Evolutionary conservation across 1,140 invertebrate species (phyloP).

Genomic region (Anagrus nilaparvatae): DNA sequence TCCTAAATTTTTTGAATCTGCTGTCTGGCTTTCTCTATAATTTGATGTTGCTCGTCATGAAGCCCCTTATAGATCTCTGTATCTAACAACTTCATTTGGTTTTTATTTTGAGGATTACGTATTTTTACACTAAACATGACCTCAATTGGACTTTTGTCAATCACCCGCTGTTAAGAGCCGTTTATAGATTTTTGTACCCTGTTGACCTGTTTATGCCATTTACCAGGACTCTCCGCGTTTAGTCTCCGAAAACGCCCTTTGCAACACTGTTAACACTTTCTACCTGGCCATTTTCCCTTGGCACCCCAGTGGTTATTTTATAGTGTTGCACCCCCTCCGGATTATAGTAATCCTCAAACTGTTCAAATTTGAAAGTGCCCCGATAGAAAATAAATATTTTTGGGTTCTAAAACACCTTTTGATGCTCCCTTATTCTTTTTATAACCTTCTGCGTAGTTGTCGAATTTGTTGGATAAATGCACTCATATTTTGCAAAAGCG

Average conservation of each 20-base stretch:
- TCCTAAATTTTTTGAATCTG: slow-evolving; percentile 19
- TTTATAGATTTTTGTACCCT: slow-evolving; percentile 26
- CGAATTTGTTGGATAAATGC: no score
- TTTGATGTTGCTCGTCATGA: slow-evolving; percentile 3
- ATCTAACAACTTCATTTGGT: slow-evolving; percentile 9
- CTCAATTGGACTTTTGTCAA: slow-evolving; percentile 11
- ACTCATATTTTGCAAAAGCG: slow-evolving; percentile 35
- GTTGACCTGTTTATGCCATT: slow-evolving; percentile 27
- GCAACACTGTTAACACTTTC: slow-evolving; percentile 24
- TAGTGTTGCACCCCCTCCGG: slow-evolving; percentile 26
- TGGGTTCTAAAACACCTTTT: slow-evolving; percentile 29
- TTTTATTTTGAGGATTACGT: background rate
- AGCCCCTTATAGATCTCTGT: slow-evolving; percentile 6
- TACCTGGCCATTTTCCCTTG: slow-evolving; percentile 26
- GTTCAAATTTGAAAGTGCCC: slow-evolving; percentile 21
- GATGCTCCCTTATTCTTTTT: slow-evolving; percentile 12
- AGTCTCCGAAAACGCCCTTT: slow-evolving; percentile 20
- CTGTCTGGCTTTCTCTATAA: background rate
- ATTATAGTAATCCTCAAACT: slow-evolving; percentile 21
- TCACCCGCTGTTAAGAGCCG: slow-evolving; percentile 15
- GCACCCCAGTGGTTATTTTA: slow-evolving; percentile 23
- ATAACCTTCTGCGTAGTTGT: slow-evolving; percentile 17
- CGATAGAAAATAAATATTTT: slow-evolving; percentile 25
- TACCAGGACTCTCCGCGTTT: slow-evolving; percentile 18
- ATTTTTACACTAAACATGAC: slow-evolving; percentile 6